Evolutionary conservation across 2,888 invertebrate genomes (phyloP).

Genomic region (Sinohyriopsis cumingii): DNA sequence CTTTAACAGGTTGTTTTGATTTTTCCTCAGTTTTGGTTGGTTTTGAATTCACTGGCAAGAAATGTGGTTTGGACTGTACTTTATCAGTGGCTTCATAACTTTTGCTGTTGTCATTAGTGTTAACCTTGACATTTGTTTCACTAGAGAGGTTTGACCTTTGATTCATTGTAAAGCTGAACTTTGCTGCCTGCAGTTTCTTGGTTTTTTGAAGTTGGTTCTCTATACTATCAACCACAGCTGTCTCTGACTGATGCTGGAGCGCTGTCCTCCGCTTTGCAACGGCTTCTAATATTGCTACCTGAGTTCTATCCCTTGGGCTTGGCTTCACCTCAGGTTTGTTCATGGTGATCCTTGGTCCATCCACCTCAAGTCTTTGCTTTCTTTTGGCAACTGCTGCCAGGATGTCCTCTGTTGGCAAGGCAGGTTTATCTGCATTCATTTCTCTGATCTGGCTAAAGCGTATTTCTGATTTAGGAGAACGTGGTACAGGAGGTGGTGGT

Average conservation of each 20-base stretch:
- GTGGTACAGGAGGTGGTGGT: slow-evolving; percentile 25
- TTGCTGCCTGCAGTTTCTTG: slow-evolving; percentile 65
- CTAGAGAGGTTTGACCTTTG: slow-evolving; percentile 2
- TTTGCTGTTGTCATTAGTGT: not conserved
- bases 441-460: slow-evolving; percentile 14
- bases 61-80: slow-evolving; percentile 1
- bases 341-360: slow-evolving; percentile 46
- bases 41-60: not conserved
- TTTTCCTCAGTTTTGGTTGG: not conserved
- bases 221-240: slow-evolving; percentile 58
- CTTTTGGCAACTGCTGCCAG: slow-evolving; percentile 64
- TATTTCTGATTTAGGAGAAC: slow-evolving; percentile 20
- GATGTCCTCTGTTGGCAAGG: slow-evolving; percentile 50
- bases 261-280: slow-evolving; percentile 61
- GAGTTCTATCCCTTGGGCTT: slow-evolving; percentile 36
- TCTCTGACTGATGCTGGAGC: slow-evolving; percentile 54
- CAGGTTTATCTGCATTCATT: slow-evolving; percentile 13
- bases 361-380: slow-evolving; percentile 53
- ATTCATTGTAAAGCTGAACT: slow-evolving; percentile 41
- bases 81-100: not conserved
- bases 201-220: slow-evolving; percentile 61
- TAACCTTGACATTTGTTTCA: not conserved
- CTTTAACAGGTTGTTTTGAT: not conserved
- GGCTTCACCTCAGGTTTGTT: slow-evolving; percentile 21
- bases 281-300: slow-evolving; percentile 66